Evolutionary conservation across 2,888 invertebrate genomes (phyloP).

Genomic region (Pyrochroa serraticornis): DNA sequence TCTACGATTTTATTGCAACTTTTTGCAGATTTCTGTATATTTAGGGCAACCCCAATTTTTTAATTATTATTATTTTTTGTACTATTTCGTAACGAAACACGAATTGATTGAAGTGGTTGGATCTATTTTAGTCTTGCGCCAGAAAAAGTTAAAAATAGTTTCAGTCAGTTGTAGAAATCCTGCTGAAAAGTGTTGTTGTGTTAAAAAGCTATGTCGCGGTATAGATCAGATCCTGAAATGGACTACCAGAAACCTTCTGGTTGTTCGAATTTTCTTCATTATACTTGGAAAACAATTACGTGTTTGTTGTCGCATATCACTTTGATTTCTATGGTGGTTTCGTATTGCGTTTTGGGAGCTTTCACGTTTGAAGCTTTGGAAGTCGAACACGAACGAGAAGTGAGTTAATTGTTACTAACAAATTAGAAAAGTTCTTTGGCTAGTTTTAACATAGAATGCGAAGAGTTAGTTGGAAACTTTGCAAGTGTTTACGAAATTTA

Average conservation of each 20-base stretch:
- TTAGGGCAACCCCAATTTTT: no score
- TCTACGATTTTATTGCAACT: no score
- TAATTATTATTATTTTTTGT: no score
- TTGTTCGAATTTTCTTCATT: constrained; percentile 66
- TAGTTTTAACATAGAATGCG: not conserved
- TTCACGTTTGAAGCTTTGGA: constrained; percentile 83
- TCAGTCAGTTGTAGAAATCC: no score
- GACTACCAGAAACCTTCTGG: constrained; percentile 51
- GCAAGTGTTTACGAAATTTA: no score
- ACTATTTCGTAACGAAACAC: no score
- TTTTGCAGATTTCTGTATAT: no score
- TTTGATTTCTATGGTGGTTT: constrained; percentile 84
- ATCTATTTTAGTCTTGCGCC: no score
- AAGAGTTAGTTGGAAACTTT: not conserved
- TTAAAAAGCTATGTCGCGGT: constrained; percentile 44
- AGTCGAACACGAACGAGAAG: constrained; percentile 74
- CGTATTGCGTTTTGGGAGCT: constrained; percentile 88
- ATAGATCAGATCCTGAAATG: constrained; percentile 50
- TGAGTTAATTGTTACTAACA: constrained; percentile 52
- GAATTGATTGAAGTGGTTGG: no score
- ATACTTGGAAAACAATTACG: constrained; percentile 80
- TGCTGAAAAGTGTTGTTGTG: no score
- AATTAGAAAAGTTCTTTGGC: constrained; percentile 7
- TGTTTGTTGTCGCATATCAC: constrained; percentile 89
- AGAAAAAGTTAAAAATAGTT: no score